phyloP scores from a whole-genome alignment of 2,888 invertebrate species.

The Drosophila anomalipes region DNA sequence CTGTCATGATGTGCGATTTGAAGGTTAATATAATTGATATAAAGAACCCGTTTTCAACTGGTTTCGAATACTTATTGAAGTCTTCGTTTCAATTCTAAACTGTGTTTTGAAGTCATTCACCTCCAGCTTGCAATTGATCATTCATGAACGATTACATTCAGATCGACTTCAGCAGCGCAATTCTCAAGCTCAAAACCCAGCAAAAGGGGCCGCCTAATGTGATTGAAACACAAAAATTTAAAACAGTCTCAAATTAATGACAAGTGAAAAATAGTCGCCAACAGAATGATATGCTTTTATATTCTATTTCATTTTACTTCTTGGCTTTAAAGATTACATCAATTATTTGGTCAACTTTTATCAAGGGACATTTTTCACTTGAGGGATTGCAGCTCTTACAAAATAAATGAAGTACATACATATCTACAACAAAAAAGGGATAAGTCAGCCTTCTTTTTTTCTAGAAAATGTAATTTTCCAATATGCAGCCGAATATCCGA shows the following conservation, averaged over 20 bases:
- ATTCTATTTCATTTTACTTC: not conserved
- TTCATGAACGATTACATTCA: not conserved
- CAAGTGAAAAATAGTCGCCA: not conserved
- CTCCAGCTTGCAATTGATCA: not conserved
- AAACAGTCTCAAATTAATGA: not conserved
- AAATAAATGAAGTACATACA: not conserved
- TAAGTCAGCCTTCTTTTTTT: too few relatives aligned
- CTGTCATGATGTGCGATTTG: not conserved
- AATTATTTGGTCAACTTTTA: not conserved
- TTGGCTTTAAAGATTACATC: not conserved
- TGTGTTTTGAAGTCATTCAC: not conserved
- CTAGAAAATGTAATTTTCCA: too few relatives aligned
- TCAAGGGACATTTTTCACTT: not conserved
- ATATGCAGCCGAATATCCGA: too few relatives aligned
- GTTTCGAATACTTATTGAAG: not conserved
- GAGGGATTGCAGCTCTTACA: not conserved
- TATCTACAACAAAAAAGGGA: too few relatives aligned
- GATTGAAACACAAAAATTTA: not conserved
- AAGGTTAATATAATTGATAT: not conserved
- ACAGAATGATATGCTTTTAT: not conserved
- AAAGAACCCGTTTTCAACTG: not conserved
- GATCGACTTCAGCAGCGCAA: not conserved
- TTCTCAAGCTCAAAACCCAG: not conserved
- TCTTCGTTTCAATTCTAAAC: not conserved
- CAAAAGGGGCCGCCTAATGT: not conserved